Percentiles rank a stretch among this genome's conserved stretches.
These are phyloP conservation scores for Eupithecia subumbrata DNA, from an alignment of 2,888 invertebrate genomes.

Conservation along the genomic window DNA sequence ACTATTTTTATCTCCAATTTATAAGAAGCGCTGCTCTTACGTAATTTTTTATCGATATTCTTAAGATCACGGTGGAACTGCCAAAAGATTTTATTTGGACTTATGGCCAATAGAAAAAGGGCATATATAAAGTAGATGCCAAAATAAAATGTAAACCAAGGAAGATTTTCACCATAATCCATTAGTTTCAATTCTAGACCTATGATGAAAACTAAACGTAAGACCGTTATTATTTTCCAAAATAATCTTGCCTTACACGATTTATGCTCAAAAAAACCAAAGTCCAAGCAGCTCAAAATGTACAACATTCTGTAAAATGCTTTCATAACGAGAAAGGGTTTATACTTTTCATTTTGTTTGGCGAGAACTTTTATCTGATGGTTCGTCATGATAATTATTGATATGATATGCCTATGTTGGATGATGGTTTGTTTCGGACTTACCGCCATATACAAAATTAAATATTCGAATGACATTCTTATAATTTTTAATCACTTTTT, in stretches of 20 bases:
- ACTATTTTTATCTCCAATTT: no score
- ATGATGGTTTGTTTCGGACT: no score
- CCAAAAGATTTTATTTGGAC: no score
- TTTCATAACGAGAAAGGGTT: neutral
- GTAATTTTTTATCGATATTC: no score
- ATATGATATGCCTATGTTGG: no score
- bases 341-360: neutral
- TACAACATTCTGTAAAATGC: neutral
- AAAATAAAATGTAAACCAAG: neutral
- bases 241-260: neutral
- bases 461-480: no score
- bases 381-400: neutral
- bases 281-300: neutral
- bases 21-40: no score
- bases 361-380: neutral
- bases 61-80: no score
- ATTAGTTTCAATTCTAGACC: neutral
- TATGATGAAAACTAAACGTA: neutral
- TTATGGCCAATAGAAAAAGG: no score
- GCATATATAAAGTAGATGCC: neutral
- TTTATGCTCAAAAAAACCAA: slow-evolving; percentile 30
- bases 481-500: no score
- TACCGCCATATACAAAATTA: no score
- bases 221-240: neutral
- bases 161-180: neutral